These are phyloP conservation scores for Ericerus pela DNA, from an alignment of 1,140 invertebrate species.

Conservation along the genomic window DNA sequence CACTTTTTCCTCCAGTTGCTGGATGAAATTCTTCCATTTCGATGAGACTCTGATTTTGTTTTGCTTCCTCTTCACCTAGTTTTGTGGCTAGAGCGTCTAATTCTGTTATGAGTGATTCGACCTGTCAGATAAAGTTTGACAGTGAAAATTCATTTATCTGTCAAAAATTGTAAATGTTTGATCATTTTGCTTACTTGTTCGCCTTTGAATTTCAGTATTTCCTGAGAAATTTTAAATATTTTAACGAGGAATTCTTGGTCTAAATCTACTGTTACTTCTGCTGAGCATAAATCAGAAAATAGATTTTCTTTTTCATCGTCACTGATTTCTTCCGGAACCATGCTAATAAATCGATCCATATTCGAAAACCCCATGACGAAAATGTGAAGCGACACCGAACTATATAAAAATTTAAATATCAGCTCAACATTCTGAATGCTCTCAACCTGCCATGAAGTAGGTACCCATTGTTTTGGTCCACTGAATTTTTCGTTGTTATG, in stretches of 20 bases:
- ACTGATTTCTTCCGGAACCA: not conserved
- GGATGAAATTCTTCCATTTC: not conserved
- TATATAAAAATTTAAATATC: not conserved
- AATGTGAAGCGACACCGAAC: not conserved
- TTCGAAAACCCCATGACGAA: not conserved
- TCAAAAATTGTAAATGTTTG: not conserved
- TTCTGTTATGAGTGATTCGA: conserved; percentile 14
- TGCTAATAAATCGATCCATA: not conserved
- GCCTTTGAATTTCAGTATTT: conserved; percentile 15
- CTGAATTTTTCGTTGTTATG: not conserved
- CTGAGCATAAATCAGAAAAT: not conserved
- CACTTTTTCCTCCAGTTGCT: no score
- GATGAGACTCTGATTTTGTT: not conserved
- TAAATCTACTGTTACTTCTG: not conserved
- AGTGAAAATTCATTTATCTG: not conserved
- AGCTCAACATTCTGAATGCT: no score
- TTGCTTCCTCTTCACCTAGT: conserved; percentile 18
- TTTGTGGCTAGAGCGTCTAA: conserved; percentile 15
- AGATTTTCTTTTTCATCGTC: conserved; percentile 5
- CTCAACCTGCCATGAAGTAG: no score
- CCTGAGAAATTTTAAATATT: conserved; percentile 14
- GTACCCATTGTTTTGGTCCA: not conserved
- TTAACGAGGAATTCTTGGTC: conserved; percentile 7
- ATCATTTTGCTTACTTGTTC: conserved; percentile 16
- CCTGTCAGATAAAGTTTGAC: not conserved